Base-by-base conservation (phyloP, 2,888 invertebrate genomes). In the Gortyna flavago region DNA sequence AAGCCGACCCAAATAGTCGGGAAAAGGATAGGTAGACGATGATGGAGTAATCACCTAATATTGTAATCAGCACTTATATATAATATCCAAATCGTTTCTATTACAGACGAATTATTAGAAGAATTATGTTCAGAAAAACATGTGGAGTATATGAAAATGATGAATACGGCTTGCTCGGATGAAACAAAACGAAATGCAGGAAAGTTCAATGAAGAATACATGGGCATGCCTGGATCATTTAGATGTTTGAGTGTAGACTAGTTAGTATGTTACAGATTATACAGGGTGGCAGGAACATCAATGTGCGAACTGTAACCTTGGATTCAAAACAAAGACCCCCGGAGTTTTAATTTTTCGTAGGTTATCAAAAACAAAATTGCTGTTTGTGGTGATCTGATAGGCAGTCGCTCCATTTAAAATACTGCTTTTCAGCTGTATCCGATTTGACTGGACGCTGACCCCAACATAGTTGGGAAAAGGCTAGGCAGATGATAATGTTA, bases 221-320 rank as follows among this genome's bases (percentile, higher is more conserved):
- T 92, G 61, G 94, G 94, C 7, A 90, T 91, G 87, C 91, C 94
- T 4, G 94, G 94, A 1, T 90, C 94, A 0, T 94, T 94, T 75
- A 90, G 94, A 79, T 79, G 86, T 54, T 79, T 94, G n/a, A 89
- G 72, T 64, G 89, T 93, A 0, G 93, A 74, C 74, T 72, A 72
- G 72, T 38, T 29, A 54, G 9, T 44, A 44, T 44, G 25, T 54
- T 54, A 25, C 9, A 54, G 54, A 9, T 54, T 25, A 54, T 25
- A 54, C 25, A 21, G 8, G 21, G 8, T 54, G 9, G 18, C 18
- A 18, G 18, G 6, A 5, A 18, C 18, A 48, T 18, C 16, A 48
- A 21, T 2, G 48, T 48, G 48, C 18, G 2, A 48, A 7, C 18
- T 48, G 18, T 48, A 18, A 48, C 21, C 21, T 7, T 7, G 21